Percentiles rank a stretch among this genome's conserved stretches.
phyloP scores from a whole-genome alignment of 2,888 invertebrate genomes.

The Eristalis intricaria region DNA sequence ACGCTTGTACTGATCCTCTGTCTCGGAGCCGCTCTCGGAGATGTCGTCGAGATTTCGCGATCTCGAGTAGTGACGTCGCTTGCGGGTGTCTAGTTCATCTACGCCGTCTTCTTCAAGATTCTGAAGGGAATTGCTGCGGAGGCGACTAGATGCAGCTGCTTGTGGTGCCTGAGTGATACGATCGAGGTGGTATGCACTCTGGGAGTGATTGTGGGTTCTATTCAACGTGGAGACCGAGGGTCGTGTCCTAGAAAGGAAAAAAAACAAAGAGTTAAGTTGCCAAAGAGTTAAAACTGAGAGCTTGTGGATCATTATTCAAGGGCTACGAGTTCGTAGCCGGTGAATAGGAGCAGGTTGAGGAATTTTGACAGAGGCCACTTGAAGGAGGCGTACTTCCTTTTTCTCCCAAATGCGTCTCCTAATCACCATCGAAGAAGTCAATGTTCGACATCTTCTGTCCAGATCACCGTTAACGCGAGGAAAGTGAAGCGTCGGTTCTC shows the following conservation, averaged over 20 bases:
- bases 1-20: constrained; percentile 78
- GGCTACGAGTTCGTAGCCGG: too few relatives aligned
- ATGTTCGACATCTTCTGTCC: too few relatives aligned
- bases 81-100: constrained; percentile 79
- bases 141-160: constrained; percentile 73
- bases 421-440: too few relatives aligned
- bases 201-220: constrained; percentile 79
- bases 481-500: too few relatives aligned
- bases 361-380: too few relatives aligned
- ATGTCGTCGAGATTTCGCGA: constrained; percentile 82
- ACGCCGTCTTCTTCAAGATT: constrained; percentile 78
- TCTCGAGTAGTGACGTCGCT: constrained; percentile 80
- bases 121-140: constrained; percentile 80
- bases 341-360: too few relatives aligned
- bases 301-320: too few relatives aligned
- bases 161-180: constrained; percentile 73
- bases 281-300: too few relatives aligned
- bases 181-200: constrained; percentile 80
- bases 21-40: constrained; percentile 81
- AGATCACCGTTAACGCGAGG: too few relatives aligned
- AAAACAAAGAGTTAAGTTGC: too few relatives aligned
- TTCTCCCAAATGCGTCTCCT: too few relatives aligned
- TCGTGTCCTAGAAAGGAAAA: constrained; percentile 74
- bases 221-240: constrained; percentile 74
- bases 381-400: too few relatives aligned